Conservation (phyloP, 1,140 invertebrate genomes). For the Penaeus chinensis region DNA sequence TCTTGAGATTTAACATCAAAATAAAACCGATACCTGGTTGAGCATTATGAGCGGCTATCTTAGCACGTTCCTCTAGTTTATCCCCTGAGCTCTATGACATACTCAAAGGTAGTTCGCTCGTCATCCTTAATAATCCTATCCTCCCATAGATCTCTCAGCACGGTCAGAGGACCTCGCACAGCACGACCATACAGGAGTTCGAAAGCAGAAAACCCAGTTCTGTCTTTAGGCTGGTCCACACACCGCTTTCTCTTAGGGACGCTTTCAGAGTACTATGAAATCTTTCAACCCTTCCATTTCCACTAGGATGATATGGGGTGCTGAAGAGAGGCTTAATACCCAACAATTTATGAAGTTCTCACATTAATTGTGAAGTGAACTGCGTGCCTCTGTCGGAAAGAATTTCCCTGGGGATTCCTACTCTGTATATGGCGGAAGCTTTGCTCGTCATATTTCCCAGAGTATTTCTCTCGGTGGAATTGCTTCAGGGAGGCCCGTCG, state of each 20-base stretch:
- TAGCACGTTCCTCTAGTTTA: conserved; percentile 16
- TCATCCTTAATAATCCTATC: background rate
- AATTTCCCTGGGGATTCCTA: conserved; percentile 6
- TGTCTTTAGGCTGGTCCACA: background rate
- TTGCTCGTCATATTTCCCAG: conserved; percentile 13
- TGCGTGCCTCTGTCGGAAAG: conserved; percentile 23
- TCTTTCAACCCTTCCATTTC: conserved; percentile 15
- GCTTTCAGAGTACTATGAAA: conserved; percentile 8
- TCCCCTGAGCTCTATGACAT: conserved; percentile 11
- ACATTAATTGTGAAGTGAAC: conserved; percentile 13
- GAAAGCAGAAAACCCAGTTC: background rate
- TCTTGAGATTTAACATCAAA: too few relatives aligned
- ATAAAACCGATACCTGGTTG: too few relatives aligned
- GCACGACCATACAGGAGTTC: background rate
- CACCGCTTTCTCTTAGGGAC: background rate
- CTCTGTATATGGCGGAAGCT: background rate
- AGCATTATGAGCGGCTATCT: background rate
- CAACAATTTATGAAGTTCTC: background rate
- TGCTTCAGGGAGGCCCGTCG: conserved; percentile 22
- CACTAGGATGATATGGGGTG: background rate
- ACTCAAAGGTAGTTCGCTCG: conserved; percentile 6
- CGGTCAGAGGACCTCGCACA: background rate
- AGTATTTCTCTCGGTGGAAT: conserved; percentile 13
- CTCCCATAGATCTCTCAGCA: background rate
- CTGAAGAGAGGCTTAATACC: background rate